Conservation (phyloP, 2,797 vertebrate species). For the Sebastes nivosus region DNA sequence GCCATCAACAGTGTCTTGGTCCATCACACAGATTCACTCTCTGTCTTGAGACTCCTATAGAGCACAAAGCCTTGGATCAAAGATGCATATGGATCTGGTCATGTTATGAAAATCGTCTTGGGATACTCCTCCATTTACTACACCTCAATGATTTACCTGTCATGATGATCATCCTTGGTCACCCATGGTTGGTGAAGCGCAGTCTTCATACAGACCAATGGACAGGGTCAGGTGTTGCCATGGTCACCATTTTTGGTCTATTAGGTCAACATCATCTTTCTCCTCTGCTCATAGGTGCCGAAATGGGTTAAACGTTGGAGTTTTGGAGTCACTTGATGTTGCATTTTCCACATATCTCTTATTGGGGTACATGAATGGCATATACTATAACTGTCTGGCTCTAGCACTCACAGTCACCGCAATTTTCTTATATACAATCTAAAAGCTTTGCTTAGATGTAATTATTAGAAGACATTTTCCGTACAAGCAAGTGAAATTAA, state of each 20-base stretch:
- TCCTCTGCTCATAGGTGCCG: too few species aligned
- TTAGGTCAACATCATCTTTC: neutral
- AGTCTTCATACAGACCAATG: neutral
- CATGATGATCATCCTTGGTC: constrained; percentile 23
- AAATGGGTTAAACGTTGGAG: too few species aligned
- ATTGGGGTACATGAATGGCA: neutral
- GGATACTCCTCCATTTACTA: neutral
- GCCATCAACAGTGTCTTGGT: neutral
- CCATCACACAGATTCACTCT: neutral
- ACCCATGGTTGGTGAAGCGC: neutral
- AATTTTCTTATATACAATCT: neutral
- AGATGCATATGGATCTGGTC: neutral
- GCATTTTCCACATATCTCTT: neutral
- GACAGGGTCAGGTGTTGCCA: constrained; percentile 7
- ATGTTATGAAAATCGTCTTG: neutral
- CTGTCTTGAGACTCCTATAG: neutral
- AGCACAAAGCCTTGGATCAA: neutral
- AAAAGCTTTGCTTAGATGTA: neutral
- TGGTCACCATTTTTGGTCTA: neutral
- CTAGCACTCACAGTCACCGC: neutral
- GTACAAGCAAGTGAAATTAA: neutral
- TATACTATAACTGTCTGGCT: neutral
- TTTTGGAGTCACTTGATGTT: neutral
- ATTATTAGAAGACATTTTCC: neutral
- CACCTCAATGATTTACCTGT: constrained; percentile 13